These are phyloP conservation scores for Galemys pyrenaicus DNA, from an alignment of 2,113 vertebrate genomes.

Conservation along the genomic window DNA sequence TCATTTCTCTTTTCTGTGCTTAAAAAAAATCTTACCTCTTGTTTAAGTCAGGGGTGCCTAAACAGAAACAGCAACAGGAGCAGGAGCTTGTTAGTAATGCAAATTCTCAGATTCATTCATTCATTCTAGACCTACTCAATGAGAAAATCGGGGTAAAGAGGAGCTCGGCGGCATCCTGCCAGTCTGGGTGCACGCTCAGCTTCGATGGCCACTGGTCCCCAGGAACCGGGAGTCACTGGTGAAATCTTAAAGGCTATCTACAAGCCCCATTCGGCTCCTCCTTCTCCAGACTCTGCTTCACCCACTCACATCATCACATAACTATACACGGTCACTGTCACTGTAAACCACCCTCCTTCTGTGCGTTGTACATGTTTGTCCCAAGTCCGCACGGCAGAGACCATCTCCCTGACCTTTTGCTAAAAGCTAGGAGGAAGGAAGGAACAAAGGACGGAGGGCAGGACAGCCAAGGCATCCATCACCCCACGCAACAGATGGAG, in stretches of 20 bases:
- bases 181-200: neutral
- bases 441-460: neutral
- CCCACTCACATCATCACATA: neutral
- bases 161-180: neutral
- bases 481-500: neutral
- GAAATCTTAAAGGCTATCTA: neutral
- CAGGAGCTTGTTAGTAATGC: neutral
- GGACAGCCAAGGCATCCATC: neutral
- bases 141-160: neutral
- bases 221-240: neutral
- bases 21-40: neutral
- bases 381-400: neutral
- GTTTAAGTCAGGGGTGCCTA: neutral
- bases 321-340: neutral
- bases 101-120: neutral
- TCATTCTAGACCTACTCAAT: neutral
- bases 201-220: neutral
- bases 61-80: neutral
- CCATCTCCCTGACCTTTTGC: neutral
- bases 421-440: neutral
- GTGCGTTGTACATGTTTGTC: neutral
- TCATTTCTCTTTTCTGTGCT: constrained; percentile 7
- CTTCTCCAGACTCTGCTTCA: neutral
- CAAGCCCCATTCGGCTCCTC: neutral
- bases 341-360: neutral